These are phyloP conservation scores for Calliopum simillimum DNA, from an alignment of 2,888 invertebrate genomes.

Conservation along the genomic window DNA sequence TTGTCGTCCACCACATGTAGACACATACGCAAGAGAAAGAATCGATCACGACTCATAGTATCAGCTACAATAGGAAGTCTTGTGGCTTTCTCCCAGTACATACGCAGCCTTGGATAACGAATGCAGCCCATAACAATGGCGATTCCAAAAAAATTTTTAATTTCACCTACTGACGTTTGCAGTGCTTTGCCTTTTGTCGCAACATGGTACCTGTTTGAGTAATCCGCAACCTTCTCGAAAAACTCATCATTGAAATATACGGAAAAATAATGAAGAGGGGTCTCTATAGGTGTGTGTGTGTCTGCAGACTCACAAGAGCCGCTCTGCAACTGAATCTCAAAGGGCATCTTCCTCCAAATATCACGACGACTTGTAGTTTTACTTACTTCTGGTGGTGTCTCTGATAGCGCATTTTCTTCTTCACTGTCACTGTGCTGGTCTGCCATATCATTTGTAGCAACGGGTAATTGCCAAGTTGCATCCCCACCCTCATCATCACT, in stretches of 20 bases:
- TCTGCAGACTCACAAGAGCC: no score
- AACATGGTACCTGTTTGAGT: slow-evolving; percentile 37
- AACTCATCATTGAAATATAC: slow-evolving; percentile 36
- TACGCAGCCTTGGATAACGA: slow-evolving; percentile 28
- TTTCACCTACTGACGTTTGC: slow-evolving; percentile 29
- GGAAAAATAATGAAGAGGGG: slow-evolving; percentile 34
- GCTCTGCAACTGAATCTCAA: slow-evolving; percentile 36
- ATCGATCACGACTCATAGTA: slow-evolving; percentile 34
- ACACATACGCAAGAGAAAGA: slow-evolving; percentile 38
- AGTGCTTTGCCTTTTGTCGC: slow-evolving; percentile 33
- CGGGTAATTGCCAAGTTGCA: slow-evolving; percentile 32
- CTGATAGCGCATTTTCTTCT: slow-evolving; percentile 23
- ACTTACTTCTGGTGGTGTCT: slow-evolving; percentile 28
- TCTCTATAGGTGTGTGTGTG: no score
- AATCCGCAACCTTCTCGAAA: slow-evolving; percentile 34
- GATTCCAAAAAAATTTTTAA: slow-evolving; percentile 31
- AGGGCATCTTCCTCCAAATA: slow-evolving; percentile 38
- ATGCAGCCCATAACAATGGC: slow-evolving; percentile 29
- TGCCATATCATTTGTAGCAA: slow-evolving; percentile 16
- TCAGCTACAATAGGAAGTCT: slow-evolving; percentile 33
- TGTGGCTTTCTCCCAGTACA: slow-evolving; percentile 30
- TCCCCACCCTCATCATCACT: slow-evolving; percentile 36
- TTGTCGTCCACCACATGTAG: slow-evolving; percentile 39
- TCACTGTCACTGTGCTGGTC: slow-evolving; percentile 29
- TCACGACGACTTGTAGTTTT: slow-evolving; percentile 34